These are phyloP conservation scores for Synanthedon tipuliformis DNA, from an alignment of 2,888 invertebrate species.

Conservation along the genomic window DNA sequence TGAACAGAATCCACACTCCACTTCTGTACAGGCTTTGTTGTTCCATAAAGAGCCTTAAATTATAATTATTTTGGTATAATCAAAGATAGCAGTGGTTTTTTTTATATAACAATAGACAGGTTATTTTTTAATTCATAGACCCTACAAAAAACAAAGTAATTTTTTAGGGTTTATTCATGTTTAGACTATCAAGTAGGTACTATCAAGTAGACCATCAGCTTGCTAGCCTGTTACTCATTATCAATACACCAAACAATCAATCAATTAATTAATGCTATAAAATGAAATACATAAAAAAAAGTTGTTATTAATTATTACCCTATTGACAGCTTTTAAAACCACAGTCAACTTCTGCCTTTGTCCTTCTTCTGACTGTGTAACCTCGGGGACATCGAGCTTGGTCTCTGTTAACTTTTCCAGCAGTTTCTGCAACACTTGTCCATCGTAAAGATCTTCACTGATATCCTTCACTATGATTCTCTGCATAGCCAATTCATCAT, in stretches of 20 bases:
- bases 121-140: not conserved
- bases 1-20: slow-evolving; percentile 98
- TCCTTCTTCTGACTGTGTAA: slow-evolving; percentile 97
- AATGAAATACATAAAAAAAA: too few species aligned
- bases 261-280: too few species aligned
- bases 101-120: not conserved
- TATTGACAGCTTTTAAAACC: slow-evolving; percentile 89
- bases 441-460: slow-evolving; percentile 97
- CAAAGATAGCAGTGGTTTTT: not conserved
- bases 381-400: slow-evolving; percentile 96
- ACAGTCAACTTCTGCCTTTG: slow-evolving; percentile 94
- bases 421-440: slow-evolving; percentile 81
- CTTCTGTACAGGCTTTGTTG: slow-evolving; percentile 83
- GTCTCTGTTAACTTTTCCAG: slow-evolving; percentile 88
- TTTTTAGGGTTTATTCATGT: not conserved
- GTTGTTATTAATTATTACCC: slow-evolving; percentile 57
- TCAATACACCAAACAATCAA: too few species aligned
- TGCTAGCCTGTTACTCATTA: too few species aligned
- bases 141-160: not conserved
- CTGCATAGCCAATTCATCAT: slow-evolving; percentile 95
- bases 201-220: too few species aligned
- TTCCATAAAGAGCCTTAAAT: slow-evolving; percentile 75
- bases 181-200: too few species aligned
- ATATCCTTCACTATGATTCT: slow-evolving; percentile 97
- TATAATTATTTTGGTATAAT: not conserved